phyloP scores from a whole-genome alignment of 1,140 invertebrate species.

The Pachypsylla venusta region DNA sequence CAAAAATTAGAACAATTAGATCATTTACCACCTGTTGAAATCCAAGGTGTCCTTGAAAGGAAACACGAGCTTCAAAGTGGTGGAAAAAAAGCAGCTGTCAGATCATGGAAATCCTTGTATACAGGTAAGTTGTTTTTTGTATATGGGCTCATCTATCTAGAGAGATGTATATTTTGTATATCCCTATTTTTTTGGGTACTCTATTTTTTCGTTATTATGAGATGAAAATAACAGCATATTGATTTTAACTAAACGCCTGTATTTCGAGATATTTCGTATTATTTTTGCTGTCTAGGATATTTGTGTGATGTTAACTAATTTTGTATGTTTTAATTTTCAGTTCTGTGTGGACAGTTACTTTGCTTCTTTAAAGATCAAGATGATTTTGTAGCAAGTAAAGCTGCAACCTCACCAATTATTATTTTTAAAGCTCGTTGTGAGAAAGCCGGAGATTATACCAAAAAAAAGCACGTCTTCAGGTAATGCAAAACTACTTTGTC shows the following conservation, averaged over 20 bases:
- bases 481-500: too few relatives aligned
- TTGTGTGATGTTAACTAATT: too few relatives aligned
- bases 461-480: slow-evolving; percentile 83
- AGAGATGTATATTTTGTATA: too few relatives aligned
- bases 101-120: slow-evolving; percentile 92
- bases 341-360: slow-evolving; percentile 86
- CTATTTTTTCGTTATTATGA: too few relatives aligned
- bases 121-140: slow-evolving; percentile 37
- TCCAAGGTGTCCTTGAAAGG: slow-evolving; percentile 79
- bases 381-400: slow-evolving; percentile 76
- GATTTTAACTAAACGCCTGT: too few relatives aligned
- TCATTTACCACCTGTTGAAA: slow-evolving; percentile 72
- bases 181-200: too few relatives aligned
- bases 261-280: too few relatives aligned
- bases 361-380: slow-evolving; percentile 96
- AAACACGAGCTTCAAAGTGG: slow-evolving; percentile 89
- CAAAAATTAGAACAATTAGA: slow-evolving; percentile 52
- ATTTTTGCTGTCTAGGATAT: too few relatives aligned
- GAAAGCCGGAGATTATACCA: slow-evolving; percentile 83
- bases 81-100: slow-evolving; percentile 81
- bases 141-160: too few relatives aligned
- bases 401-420: slow-evolving; percentile 73
- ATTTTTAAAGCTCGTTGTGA: slow-evolving; percentile 73
- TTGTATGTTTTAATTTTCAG: too few relatives aligned
- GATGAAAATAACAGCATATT: too few relatives aligned